Evolutionary conservation across 2,113 vertebrate species (phyloP), one percentile per base, ranked within the genome.

Genomic region (Nothocercus nigrocapillus): DNA sequence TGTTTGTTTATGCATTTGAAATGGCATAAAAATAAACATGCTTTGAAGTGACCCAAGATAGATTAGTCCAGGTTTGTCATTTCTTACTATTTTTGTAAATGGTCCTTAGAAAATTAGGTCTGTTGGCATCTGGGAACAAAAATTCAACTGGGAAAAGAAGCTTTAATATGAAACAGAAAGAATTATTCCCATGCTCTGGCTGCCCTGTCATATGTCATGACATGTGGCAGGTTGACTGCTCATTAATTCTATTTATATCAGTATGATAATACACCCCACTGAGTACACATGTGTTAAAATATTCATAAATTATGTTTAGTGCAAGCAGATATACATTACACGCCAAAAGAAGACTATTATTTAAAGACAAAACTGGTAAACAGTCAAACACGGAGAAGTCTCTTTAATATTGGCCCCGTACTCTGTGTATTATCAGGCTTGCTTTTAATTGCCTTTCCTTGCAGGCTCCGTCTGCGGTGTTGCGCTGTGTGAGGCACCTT

Each of bases 211-310:
- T 97, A 98, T 96, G 98, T 98, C 98, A 97, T 98, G 98, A 98
- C 98, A 98, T 98, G 98, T 98, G 98, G 98, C 98, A 98, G 97
- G 98, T 97, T 98, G 98, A 98, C 99, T 99, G 98, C 98, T 99
- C 98, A 99, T 99, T 99, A 99, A 99, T 99, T 99, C 98, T 99
- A 98, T 99, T 99, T 99, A 99, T 99, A 99, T 99, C 98, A 98
- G 97, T 97, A 98, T 99, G 99, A 99, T 99, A 99, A 99, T 98
- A 99, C 98, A 99, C 98, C 98, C 98, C 98, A 97, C 98, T 98
- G 99, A 99, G 99, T 98, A 98, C 98, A 99, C 98, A 99, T 98
- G 98, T 99, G 98, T 98, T 99, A 99, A 99, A 99, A 99, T 99
- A 99, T 99, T 99, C 98, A 99, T 99, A 98, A 98, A 99, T 98